phyloP scores from a whole-genome alignment of 2,888 invertebrate genomes.

The Tinea trinotella region DNA sequence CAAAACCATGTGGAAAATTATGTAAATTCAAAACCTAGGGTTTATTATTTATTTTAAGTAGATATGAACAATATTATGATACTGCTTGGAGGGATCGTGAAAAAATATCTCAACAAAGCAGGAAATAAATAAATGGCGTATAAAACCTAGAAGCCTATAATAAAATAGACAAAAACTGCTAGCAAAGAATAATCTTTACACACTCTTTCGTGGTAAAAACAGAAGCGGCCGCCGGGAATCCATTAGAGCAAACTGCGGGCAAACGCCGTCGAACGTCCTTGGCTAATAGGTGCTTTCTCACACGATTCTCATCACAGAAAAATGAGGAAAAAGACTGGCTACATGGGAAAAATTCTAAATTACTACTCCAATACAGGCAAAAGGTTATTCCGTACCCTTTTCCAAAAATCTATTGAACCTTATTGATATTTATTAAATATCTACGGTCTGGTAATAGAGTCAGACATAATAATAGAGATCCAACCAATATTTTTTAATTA shows the following conservation, averaged over 20 bases:
- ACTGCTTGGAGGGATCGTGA: too few relatives aligned
- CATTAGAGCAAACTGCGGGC: conserved; percentile 12
- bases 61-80: too few relatives aligned
- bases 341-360: neutral
- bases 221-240: conserved; percentile 3
- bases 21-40: too few relatives aligned
- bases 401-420: too few relatives aligned
- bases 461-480: too few relatives aligned
- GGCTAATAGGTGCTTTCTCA: conserved; percentile 6
- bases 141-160: neutral
- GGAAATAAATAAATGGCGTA: too few relatives aligned
- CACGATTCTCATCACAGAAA: conserved; percentile 12
- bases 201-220: neutral
- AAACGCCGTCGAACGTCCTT: conserved; percentile 4
- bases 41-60: too few relatives aligned
- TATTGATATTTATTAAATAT: too few relatives aligned
- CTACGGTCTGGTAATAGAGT: too few relatives aligned
- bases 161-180: neutral
- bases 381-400: neutral
- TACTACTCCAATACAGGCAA: neutral
- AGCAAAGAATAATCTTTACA: conserved; percentile 7
- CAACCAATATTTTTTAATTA: too few relatives aligned
- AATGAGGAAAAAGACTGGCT: neutral
- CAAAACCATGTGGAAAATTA: too few relatives aligned
- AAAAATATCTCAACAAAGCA: too few relatives aligned